Conservation (phyloP, 2,113 vertebrate species). For the Lophius piscatorius region DNA sequence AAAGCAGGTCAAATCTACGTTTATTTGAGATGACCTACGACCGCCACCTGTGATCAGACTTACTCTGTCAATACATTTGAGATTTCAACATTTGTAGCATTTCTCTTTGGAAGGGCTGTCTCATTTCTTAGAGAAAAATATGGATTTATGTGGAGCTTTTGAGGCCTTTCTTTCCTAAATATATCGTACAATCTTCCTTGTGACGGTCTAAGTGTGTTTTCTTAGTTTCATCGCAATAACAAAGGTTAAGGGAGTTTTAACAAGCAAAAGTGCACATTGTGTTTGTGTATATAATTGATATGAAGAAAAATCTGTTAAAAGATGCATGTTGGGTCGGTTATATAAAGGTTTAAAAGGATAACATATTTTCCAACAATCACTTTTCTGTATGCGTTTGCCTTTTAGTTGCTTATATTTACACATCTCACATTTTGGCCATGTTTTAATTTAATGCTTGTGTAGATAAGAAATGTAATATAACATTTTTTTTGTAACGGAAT, state of each 20-base stretch:
- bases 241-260: constrained; percentile 47
- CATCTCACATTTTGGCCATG: constrained; percentile 32
- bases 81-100: constrained; percentile 23
- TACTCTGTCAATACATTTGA: constrained; percentile 7
- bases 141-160: too few species aligned
- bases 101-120: constrained; percentile 27
- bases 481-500: constrained; percentile 51
- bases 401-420: constrained; percentile 40
- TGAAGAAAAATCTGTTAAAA: constrained; percentile 11
- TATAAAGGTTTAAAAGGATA: constrained; percentile 18
- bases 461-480: constrained; percentile 63
- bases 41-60: constrained; percentile 29
- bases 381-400: constrained; percentile 28
- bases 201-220: constrained; percentile 18
- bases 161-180: constrained; percentile 16
- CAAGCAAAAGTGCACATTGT: constrained; percentile 23
- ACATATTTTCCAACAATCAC: constrained; percentile 17
- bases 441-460: constrained; percentile 68
- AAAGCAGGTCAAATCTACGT: constrained; percentile 56
- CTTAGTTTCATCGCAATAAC: constrained; percentile 21
- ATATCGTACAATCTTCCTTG: constrained; percentile 34
- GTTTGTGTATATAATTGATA: constrained; percentile 32
- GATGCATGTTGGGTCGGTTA: constrained; percentile 29
- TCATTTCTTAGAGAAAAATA: too few species aligned
- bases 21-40: constrained; percentile 25